Base-by-base conservation (phyloP, 2,113 vertebrate genomes). In the Numenius arquata region DNA sequence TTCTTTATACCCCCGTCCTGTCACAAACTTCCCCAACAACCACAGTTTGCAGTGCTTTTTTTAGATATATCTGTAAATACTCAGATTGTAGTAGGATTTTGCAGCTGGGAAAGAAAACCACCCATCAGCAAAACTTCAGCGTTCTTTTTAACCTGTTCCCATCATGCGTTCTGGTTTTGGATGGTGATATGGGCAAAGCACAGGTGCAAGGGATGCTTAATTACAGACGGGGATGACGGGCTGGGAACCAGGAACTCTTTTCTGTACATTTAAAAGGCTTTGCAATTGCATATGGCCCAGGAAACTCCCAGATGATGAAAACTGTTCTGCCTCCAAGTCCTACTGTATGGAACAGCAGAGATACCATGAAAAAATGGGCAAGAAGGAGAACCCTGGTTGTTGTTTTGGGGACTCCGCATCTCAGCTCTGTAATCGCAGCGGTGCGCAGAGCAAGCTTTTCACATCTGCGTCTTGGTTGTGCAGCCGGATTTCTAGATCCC, bases 401-500 rank as follows among this genome's bases (percentile, higher is more conserved):
- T 3, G 0, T 19, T 83, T 7, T 16, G 62, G 80, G 70, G 40
- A 47, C 43, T 27, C 26, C 1, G 1, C 14, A 2, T 25, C 77
- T 50, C 52, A 36, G 43, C 36, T 68, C 27, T 56, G 47, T 34
- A 2, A 5, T 30, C 3, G 4, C 77, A 30, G 36, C 4, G 41
- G 53, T 59, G n/a, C 8, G n/a, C 63, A 58, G 36, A 76, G 43
- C 12, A 8, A 34, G 22, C 25, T 16, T 20, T 55, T 63, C 43
- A 38, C 2, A 2, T 32, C 53, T 58, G n/a, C 4, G 0, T 19
- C 55, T 25, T 30, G 36, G 55, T 50, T 0, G 0, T 58, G 53
- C 73, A 32, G 68, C 41, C 1, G 11, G 32, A 36, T 43, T 65
- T 68, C 45, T 2, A 18, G 71, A 9, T 26, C 30, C 59, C 48